Evolutionary conservation across 2,797 vertebrate species (phyloP), one percentile per base, ranked within the genome.

Genomic region (Alosa sapidissima): DNA sequence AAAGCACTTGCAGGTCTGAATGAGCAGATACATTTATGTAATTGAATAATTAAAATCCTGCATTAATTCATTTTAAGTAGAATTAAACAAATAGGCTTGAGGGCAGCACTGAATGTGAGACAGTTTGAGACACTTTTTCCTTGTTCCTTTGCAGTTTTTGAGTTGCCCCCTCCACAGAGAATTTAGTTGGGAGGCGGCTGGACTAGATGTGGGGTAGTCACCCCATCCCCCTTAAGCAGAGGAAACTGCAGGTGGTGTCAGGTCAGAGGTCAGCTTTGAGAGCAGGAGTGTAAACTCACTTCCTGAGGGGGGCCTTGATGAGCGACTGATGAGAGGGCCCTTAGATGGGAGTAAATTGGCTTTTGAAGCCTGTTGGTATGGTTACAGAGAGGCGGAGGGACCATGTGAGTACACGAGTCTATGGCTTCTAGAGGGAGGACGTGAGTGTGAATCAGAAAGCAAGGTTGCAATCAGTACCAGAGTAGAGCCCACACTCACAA

Each of bases 241-340:
- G 72, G 16, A 78, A 78, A 21, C 36, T 78, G 41, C 65, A 72
- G 65, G 65, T 72, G 65, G 65, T 14, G 41, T 36, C 16, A 19
- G 72, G 72, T 78, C 72, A 78, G 19, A 78, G 72, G 72, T 78
- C 36, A 78, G 19, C 72, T 78, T 19, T 78, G 41, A 47, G 16
- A 78, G 72, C 72, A 21, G 16, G 72, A 78, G 72, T 21, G 41
- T 14, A 45, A 45, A 78, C 41, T 78, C 72, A 78, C 72, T 78
- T 78, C 72, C 72, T 47, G 72, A 45, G 16, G 36, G 14, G 36
- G 14, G 21, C 54, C 14, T 21, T 47, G 41, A 78, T 47, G 41
- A 21, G 41, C 6, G 41, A 16, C 41, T 19, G 41, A 36, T 78
- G 41, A 78, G 72, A 78, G 36, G 16, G 16, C 41, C 72, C 16